Evolutionary conservation across 2,113 vertebrate species (phyloP).

Genomic region (Grammomys dolichurus): DNA sequence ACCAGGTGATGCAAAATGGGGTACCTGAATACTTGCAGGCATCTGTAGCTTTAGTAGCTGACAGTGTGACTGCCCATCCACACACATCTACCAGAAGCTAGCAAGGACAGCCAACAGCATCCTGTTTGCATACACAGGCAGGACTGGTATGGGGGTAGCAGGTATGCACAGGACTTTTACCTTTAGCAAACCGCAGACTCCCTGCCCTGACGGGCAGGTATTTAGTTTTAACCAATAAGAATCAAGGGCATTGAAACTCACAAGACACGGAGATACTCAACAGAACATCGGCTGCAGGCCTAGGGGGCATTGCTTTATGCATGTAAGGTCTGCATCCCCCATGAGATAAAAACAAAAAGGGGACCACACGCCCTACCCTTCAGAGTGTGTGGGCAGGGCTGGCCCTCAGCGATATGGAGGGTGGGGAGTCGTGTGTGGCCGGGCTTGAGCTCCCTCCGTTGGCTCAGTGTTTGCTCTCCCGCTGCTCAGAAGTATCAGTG

Average conservation of each 20-base stretch:
- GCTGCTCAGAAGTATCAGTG: slow-evolving; percentile 92
- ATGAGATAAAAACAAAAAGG: background rate
- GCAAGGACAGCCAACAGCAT: no score
- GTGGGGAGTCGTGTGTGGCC: background rate
- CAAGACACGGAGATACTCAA: background rate
- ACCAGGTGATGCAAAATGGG: background rate
- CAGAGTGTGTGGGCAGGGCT: background rate
- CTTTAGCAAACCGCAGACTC: background rate
- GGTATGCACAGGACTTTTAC: background rate
- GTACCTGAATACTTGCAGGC: background rate
- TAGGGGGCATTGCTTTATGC: no score
- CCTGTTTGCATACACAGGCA: background rate
- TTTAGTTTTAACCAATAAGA: background rate
- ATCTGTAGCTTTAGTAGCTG: no score
- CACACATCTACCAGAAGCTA: background rate
- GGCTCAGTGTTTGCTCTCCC: background rate
- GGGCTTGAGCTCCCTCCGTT: background rate
- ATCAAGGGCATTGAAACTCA: background rate
- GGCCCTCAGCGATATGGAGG: background rate
- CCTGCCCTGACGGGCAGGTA: background rate
- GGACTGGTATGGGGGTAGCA: background rate
- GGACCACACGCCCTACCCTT: background rate
- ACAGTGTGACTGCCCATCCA: background rate
- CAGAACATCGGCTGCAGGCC: background rate
- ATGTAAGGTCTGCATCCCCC: background rate